phyloP scores from a whole-genome alignment of 2,113 vertebrate genomes.

The Sinosuthora webbiana region DNA sequence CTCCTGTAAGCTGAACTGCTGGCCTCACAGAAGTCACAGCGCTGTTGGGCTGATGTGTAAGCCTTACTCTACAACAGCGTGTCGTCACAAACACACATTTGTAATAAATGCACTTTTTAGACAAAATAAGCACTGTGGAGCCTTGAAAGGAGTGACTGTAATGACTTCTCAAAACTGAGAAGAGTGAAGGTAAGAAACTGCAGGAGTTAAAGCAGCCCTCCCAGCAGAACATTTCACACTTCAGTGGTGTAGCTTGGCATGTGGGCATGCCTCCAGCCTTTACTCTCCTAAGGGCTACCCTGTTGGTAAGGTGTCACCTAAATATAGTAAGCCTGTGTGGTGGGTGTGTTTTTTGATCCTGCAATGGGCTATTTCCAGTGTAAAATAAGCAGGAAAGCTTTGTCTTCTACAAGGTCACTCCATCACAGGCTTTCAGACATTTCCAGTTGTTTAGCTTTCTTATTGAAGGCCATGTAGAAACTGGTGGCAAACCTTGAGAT shows the following conservation, averaged over 20 bases:
- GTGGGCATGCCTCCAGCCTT: background rate
- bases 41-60: background rate
- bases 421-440: background rate
- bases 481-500: background rate
- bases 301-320: background rate
- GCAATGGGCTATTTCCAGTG: background rate
- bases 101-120: background rate
- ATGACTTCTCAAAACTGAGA: background rate
- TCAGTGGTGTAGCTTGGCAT: background rate
- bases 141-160: background rate
- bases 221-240: background rate
- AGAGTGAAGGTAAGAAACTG: background rate
- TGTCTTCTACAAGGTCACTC: background rate
- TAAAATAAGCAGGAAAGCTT: background rate
- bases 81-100: background rate
- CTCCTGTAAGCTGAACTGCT: background rate
- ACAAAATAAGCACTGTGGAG: background rate
- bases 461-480: background rate
- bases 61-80: background rate
- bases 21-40: background rate
- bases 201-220: background rate
- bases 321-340: background rate
- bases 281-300: background rate
- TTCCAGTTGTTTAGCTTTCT: background rate
- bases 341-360: rapidly evolving